A percentile compares a stretch with the other conserved stretches of the same genome.
Evolutionary conservation across 2,797 vertebrate genomes (phyloP).

Genomic region (Podarcis lilfordi): DNA sequence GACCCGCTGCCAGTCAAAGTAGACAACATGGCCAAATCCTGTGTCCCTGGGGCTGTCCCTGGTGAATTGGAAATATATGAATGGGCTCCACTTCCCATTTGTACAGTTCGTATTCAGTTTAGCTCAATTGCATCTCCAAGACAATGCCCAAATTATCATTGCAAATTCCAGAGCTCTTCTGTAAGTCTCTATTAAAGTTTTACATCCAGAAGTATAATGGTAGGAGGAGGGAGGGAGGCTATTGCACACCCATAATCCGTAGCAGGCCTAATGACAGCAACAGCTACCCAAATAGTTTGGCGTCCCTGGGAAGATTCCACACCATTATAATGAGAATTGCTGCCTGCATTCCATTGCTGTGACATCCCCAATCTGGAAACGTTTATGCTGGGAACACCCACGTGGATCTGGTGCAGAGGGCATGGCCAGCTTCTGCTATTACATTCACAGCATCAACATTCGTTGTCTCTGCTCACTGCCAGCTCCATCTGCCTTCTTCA

Average conservation of each 20-base stretch:
- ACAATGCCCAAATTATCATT: not conserved
- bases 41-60: not conserved
- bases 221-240: not conserved
- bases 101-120: not conserved
- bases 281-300: constrained; percentile 13
- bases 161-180: not conserved
- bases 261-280: not conserved
- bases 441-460: not conserved
- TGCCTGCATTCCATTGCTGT: not conserved
- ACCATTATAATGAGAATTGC: not conserved
- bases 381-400: not conserved
- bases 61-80: too few species aligned
- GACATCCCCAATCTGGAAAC: not conserved
- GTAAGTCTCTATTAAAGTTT: not conserved
- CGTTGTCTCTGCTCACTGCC: not conserved
- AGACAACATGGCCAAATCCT: too few species aligned
- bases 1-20: too few species aligned
- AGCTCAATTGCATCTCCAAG: not conserved
- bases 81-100: too few species aligned
- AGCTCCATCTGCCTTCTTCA: not conserved
- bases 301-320: not conserved
- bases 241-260: too few species aligned
- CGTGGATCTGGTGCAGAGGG: not conserved
- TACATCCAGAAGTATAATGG: not conserved
- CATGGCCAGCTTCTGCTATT: not conserved